Conservation (phyloP, 1,140 invertebrate species). For the Papilio polyxenes region DNA sequence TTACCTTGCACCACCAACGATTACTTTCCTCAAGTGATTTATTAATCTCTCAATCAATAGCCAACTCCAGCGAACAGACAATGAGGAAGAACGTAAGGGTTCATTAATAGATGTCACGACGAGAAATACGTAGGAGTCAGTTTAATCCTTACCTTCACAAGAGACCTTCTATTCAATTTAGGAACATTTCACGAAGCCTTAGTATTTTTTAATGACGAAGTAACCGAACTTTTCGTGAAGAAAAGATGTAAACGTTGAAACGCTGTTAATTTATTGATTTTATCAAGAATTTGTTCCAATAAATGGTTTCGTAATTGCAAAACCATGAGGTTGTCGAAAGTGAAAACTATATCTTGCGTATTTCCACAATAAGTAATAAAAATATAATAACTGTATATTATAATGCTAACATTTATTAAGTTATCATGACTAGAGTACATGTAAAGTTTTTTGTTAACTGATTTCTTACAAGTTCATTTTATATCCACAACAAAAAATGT, state of each 20-base stretch:
- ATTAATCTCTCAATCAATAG: constrained; percentile 37
- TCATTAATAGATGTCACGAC: constrained; percentile 26
- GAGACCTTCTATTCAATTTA: background rate
- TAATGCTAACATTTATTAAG: background rate
- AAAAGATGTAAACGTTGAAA: background rate
- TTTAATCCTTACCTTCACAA: constrained; percentile 7
- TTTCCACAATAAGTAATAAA: background rate
- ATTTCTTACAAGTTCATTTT: constrained; percentile 11
- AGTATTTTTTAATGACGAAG: background rate
- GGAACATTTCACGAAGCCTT: background rate
- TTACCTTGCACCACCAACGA: constrained; percentile 16
- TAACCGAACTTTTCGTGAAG: background rate
- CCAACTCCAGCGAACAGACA: constrained; percentile 23
- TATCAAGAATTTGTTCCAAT: background rate
- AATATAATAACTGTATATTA: background rate
- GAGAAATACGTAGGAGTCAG: constrained; percentile 8
- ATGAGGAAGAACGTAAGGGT: constrained; percentile 17
- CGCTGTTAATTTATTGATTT: background rate
- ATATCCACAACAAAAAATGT: background rate
- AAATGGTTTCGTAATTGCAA: background rate
- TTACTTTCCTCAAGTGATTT: constrained; percentile 33
- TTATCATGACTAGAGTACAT: background rate
- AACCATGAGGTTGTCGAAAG: background rate
- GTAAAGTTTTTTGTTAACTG: background rate
- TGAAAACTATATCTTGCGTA: background rate